phyloP scores from a whole-genome alignment of 2,797 vertebrate species.

The Apodemus agrarius region DNA sequence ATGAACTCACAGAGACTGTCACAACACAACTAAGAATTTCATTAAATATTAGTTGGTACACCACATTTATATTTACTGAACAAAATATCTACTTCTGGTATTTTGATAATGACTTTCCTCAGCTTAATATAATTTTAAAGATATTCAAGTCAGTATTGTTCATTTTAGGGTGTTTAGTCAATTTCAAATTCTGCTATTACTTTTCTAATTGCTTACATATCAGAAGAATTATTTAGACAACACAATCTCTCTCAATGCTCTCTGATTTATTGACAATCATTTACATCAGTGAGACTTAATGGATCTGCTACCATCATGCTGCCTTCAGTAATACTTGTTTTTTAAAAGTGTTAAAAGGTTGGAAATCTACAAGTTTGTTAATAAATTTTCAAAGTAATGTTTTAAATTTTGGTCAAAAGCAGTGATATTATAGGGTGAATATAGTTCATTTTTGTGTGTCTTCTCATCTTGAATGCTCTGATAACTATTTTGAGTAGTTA shows the following conservation, averaged over 20 bases:
- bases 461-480: conserved; percentile 49
- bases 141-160: background rate
- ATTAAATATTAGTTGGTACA: background rate
- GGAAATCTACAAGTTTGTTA: conserved; percentile 28
- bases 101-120: background rate
- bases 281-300: conserved; percentile 25
- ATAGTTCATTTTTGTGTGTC: background rate
- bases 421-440: conserved; percentile 49
- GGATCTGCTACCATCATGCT: background rate
- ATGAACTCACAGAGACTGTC: background rate
- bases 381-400: conserved; percentile 31
- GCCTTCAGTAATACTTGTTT: conserved; percentile 50
- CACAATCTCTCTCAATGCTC: background rate
- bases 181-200: background rate
- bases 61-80: background rate
- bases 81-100: background rate
- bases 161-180: background rate
- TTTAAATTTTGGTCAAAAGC: conserved; percentile 38
- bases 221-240: conserved; percentile 31
- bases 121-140: background rate
- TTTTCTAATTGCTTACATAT: background rate
- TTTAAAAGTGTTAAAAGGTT: conserved; percentile 65
- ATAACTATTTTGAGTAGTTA: conserved; percentile 44
- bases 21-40: background rate
- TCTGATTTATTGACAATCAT: conserved; percentile 39